phyloP scores from a whole-genome alignment of 2,888 invertebrate genomes.

The Emmelina monodactyla region DNA sequence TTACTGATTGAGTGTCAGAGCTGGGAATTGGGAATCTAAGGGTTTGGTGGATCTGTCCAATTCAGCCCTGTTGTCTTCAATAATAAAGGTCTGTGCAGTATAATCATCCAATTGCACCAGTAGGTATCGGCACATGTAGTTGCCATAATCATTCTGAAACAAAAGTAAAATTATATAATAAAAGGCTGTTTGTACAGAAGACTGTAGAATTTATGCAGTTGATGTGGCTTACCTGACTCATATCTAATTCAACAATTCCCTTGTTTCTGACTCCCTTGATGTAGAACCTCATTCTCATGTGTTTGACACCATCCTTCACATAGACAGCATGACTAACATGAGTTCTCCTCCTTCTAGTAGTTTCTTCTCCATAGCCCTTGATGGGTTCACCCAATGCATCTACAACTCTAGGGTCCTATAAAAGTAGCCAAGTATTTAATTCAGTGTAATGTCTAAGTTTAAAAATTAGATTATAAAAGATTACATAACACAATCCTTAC shows the following conservation, averaged over 20 bases:
- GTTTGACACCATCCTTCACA: conserved; percentile 76
- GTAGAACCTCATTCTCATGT: conserved; percentile 91
- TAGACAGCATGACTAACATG: conserved; percentile 84
- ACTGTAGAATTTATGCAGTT: no score
- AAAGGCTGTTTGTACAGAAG: neutral
- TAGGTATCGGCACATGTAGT: conserved; percentile 83
- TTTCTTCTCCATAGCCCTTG: conserved; percentile 89
- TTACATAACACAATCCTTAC: no score
- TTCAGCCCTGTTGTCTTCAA: conserved; percentile 77
- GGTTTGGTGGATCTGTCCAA: conserved; percentile 29
- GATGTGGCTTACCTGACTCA: conserved; percentile 83
- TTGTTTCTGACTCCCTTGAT: conserved; percentile 83
- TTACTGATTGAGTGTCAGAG: conserved; percentile 35
- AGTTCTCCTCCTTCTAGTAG: conserved; percentile 79
- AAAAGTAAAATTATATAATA: conserved; percentile 6
- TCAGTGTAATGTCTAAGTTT: no score
- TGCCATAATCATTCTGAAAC: conserved; percentile 76
- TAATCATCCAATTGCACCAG: conserved; percentile 85
- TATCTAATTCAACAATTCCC: conserved; percentile 87
- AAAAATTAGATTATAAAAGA: no score
- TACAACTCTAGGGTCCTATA: conserved; percentile 73
- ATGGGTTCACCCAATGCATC: conserved; percentile 91
- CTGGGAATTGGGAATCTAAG: conserved; percentile 27
- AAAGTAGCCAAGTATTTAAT: no score
- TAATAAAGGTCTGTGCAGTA: conserved; percentile 74